A percentile compares a stretch with the other conserved stretches of the same genome.
Conservation (phyloP, 2,888 invertebrate genomes). For the Xanthia icteritia region DNA sequence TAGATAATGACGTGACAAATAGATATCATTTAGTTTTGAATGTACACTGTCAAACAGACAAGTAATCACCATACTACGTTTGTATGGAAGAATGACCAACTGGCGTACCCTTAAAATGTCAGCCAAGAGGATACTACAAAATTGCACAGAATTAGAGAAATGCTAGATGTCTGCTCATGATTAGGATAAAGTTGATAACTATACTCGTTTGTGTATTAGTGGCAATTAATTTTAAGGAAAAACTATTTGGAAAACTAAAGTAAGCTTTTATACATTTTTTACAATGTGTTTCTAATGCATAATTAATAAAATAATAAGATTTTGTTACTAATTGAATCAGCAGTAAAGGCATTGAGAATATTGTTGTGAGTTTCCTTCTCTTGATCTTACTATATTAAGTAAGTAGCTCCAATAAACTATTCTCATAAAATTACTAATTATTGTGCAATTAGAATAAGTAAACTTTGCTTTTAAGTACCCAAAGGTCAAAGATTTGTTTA, state of each 20-base stretch:
- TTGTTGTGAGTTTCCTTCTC: not conserved
- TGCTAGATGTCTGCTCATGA: not conserved
- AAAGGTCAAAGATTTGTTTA: not conserved
- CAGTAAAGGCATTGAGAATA: not conserved
- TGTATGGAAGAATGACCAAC: too few relatives aligned
- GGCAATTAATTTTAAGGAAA: slow-evolving; percentile 6
- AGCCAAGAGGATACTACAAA: not conserved
- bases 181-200: not conserved
- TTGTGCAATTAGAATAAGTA: slow-evolving; percentile 5
- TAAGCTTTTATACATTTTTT: not conserved
- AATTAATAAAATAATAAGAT: slow-evolving; percentile 2
- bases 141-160: not conserved
- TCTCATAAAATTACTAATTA: slow-evolving; percentile 8
- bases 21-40: too few relatives aligned
- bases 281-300: not conserved
- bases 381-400: not conserved
- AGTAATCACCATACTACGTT: too few relatives aligned
- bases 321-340: not conserved
- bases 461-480: not conserved
- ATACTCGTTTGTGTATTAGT: not conserved
- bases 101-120: too few relatives aligned
- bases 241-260: not conserved
- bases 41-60: too few relatives aligned
- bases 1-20: too few relatives aligned
- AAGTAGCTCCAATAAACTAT: not conserved